phyloP scores from a whole-genome alignment of 2,113 vertebrate species.

The Alexandromys fortis region DNA sequence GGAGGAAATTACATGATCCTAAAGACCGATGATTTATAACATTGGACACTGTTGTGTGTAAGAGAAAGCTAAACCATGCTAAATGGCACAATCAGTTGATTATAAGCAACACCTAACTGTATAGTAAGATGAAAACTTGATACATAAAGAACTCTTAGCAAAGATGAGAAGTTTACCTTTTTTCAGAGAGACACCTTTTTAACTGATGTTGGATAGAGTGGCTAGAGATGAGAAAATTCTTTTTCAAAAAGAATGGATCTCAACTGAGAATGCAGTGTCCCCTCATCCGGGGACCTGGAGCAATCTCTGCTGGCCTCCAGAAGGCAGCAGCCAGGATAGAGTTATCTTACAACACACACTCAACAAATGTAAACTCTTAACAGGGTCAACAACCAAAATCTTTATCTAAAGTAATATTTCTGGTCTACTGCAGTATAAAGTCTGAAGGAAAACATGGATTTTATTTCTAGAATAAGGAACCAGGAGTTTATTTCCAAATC shows the following conservation, averaged over 20 bases:
- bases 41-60: neutral
- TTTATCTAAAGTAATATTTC: conserved; percentile 19
- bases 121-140: conserved; percentile 3
- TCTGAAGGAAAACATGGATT: conserved; percentile 52
- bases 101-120: neutral
- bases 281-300: neutral
- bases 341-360: neutral
- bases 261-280: neutral
- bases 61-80: neutral
- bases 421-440: conserved; percentile 31
- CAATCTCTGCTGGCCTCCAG: neutral
- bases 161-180: neutral
- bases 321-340: neutral
- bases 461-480: conserved; percentile 57
- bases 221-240: neutral
- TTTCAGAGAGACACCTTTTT: neutral
- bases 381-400: neutral
- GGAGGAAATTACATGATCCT: neutral
- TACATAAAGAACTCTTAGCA: neutral
- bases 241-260: neutral
- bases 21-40: neutral
- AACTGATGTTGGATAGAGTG: neutral
- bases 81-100: neutral
- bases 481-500: conserved; percentile 48
- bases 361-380: conserved; percentile 19